Evolutionary conservation across 2,797 vertebrate genomes (phyloP).

Genomic region (Typhlichthys subterraneus): DNA sequence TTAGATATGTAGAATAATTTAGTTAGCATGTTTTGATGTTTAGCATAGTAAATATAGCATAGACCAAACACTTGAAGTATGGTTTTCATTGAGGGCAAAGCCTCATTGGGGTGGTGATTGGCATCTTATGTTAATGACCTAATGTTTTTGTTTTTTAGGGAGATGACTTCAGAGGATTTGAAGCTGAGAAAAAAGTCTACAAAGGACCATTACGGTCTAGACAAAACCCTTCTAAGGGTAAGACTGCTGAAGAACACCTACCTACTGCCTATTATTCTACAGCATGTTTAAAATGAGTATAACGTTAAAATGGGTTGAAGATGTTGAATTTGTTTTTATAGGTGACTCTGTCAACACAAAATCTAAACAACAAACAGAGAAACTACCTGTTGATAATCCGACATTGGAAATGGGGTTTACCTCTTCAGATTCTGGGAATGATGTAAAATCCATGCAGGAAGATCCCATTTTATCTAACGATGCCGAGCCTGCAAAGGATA

Average conservation of each 20-base stretch:
- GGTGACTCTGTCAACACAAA: constrained; percentile 70
- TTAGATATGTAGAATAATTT: too few relatives aligned
- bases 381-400: constrained; percentile 63
- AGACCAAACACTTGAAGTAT: background rate
- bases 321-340: constrained; percentile 25
- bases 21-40: too few relatives aligned
- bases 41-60: too few relatives aligned
- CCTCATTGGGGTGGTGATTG: background rate
- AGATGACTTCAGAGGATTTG: constrained; percentile 88
- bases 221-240: constrained; percentile 82
- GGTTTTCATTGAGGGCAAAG: constrained; percentile 13
- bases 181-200: constrained; percentile 77
- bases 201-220: constrained; percentile 72
- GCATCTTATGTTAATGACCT: constrained; percentile 29
- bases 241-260: constrained; percentile 21
- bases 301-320: background rate
- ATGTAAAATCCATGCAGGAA: constrained; percentile 68
- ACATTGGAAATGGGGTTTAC: constrained; percentile 66
- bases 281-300: background rate
- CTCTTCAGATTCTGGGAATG: constrained; percentile 55
- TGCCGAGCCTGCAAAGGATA: constrained; percentile 64
- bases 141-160: constrained; percentile 68
- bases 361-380: constrained; percentile 70
- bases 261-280: constrained; percentile 2
- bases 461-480: constrained; percentile 55